Base-by-base conservation (phyloP, 2,113 vertebrate genomes). In the Urocolius indicus region DNA sequence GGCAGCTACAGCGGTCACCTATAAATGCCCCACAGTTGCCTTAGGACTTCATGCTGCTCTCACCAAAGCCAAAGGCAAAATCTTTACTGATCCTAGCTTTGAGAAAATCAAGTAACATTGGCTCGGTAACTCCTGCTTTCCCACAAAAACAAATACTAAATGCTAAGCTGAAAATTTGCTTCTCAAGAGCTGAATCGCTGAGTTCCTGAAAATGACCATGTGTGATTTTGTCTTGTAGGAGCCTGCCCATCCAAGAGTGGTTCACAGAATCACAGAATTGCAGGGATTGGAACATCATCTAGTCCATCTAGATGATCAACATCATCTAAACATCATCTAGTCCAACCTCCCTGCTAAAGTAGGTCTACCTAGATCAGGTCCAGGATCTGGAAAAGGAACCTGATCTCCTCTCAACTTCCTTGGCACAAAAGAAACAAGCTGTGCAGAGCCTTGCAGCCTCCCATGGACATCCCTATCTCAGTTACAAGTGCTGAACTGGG, bases 181-280 rank as follows among this genome's bases (percentile, higher is more conserved):
- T 45, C 77, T 84, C 27, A 12, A 38, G 55, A 73, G 49, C 46
- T 32, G 16, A 58, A 36, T 62, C 30, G 11, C 24, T 1, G 5
- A 6, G 15, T 48, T 77, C 36, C 65, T 43, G 20, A 43, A 21
- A 23, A 48, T 0, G 0, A 21, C 18, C 2, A 3, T 1, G 0
- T 18, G 48, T 6, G 30, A 26, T 78, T 67, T 52, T 52, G 22
- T 29, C 59, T 36, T 66, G 54, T 18, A 72, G 59, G 45, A 86
- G 13, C 27, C 57, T 84, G 36, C 24, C 46, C 52, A 18, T 27
- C 45, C 71, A 43, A 12, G 48, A 43, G 26, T 4, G 14, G n/a
- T 61, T 66, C 38, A 41, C 38, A 41, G 38, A 41, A 41, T 41
- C 38, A 41, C 38, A 41, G 38, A 41, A 41, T 41, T 9, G 9